Evolutionary conservation across 92 coral and sea anemone species (phyloP).

Genomic region (Desmophyllum pertusum): DNA sequence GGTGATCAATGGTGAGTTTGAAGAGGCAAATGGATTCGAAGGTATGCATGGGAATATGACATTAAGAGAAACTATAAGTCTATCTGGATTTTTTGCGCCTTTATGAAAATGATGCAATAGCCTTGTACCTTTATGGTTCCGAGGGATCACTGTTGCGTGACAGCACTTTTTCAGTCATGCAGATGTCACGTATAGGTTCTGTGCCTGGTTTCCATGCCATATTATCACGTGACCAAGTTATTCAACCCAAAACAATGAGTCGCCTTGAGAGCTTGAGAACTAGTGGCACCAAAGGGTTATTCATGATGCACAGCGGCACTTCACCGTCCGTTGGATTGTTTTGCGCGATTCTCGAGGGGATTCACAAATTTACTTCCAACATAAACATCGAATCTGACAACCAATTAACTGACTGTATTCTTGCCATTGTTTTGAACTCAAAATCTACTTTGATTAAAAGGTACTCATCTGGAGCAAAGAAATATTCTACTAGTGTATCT

Average conservation of each 20-base stretch:
- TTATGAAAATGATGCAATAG: conserved; percentile 44
- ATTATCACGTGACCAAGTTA: conserved; percentile 29
- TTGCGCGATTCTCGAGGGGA: conserved; percentile 57
- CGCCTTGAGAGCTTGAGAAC: conserved; percentile 45
- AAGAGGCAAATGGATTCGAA: conserved; percentile 45
- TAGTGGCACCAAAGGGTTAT: conserved; percentile 36
- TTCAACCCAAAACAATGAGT: conserved; percentile 6
- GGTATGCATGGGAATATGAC: conserved; percentile 25
- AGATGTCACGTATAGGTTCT: conserved; percentile 46
- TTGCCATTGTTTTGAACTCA: conserved; percentile 27
- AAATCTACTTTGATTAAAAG: conserved; percentile 21
- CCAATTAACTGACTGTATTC: background rate
- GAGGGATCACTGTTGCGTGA: conserved; percentile 43
- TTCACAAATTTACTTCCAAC: conserved; percentile 46
- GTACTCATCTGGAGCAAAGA: background rate
- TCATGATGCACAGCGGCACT: conserved; percentile 37
- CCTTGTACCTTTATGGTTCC: conserved; percentile 34
- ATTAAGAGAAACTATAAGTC: conserved; percentile 27
- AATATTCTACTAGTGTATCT: conserved; percentile 19
- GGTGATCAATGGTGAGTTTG: conserved; percentile 48
- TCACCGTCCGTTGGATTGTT: conserved; percentile 56
- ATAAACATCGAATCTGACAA: conserved; percentile 19
- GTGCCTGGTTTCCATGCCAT: conserved; percentile 65
- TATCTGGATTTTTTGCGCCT: conserved; percentile 58
- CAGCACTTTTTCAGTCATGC: conserved; percentile 60